Base-by-base conservation (phyloP, 2,797 vertebrate genomes). In the Chanos chanos region DNA sequence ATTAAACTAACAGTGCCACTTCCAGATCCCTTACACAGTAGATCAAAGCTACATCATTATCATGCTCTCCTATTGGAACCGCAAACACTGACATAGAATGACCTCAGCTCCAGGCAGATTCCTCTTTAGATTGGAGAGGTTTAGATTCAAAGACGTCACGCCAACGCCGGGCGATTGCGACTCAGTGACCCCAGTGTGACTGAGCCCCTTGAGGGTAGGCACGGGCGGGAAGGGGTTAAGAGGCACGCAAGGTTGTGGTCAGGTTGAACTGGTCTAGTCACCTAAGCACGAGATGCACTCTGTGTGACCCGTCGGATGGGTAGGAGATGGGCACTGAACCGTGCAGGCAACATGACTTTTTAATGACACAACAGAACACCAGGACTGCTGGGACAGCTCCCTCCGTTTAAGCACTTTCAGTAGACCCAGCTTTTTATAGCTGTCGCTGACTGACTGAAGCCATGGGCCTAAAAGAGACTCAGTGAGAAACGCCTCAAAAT, bases 181-280 rank as follows among this genome's bases (percentile, higher is more conserved):
- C 70, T 60, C 36, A 67, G 61, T 66, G 75, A 77, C 53, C 3
- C 65, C 67, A 68, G 74, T 37, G 50, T 86, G 86, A 88, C 86
- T 84, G 81, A 83, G 88, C 83, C 82, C 76, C 12, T 2, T 56
- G 63, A 62, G 66, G 28, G 13, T 7, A 72, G 75, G 83, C 77
- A 56, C 9, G 19, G 49, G 45, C 47, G 28, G 53, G 39, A 8
- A 41, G 54, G 44, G 70, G 84, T 84, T 60, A 81, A 64, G 57
- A 39, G 3, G 36, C 7, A 21, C 31, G 49, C 44, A 21, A 41
- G 12, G 53, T 52, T 16, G 36, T 28, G 22, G 53, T 5, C 40
- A 30, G 19, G 33, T 49, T 59, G 64, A 72, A 71, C 73, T 31
- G 63, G 76, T 76, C 52, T 64, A 13, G 40, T 79, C 81, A 61